Base-by-base conservation (phyloP, 2,888 invertebrate species). In the Eretmocerus hayati region DNA sequence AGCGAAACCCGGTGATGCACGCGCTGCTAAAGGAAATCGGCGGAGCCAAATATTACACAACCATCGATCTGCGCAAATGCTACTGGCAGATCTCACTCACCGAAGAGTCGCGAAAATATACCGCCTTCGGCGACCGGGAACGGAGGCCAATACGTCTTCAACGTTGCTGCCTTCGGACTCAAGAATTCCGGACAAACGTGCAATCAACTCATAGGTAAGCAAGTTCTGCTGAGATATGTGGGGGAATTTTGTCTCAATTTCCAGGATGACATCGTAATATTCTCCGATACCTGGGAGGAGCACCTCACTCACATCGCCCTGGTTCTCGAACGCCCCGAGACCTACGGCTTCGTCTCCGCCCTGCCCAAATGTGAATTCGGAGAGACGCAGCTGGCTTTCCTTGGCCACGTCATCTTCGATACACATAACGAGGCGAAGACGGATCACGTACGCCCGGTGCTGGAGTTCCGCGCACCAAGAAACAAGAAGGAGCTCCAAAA, bases 21-120 rank as follows among this genome's bases (percentile, higher is more conserved):
- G 56, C 56, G 0, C 32, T 57, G 1, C 31, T 63, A 0, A 55
- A 58, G 19, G 59, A 58, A 9, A 44, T 64, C 1, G 59, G 63
- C 2, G 31, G 31, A 1, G 61, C 64, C 1, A 45, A 21, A 5
- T 45, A 62, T 20, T 63, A 64, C 32, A 49, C 60, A 1, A 58
- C 59, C 11, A 35, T 66, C 1, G 63, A 65, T 22, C 37, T 62
- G 5, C 52, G 53, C 21, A 26, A 26, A 1, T 6, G 26, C 26
- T 26, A 26, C 11, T 26, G 26, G 26, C 26, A 26, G 11, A 26
- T 26, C 6, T 11, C 26, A 26, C 26, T 26, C 26, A 9, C 26
- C 26, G 26, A 26, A 11, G 26, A 26, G 26, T 26, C 26, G 11
- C 26, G 26, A 9, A 26, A 26, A 11, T 26, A 26, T 11, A 26